Evolutionary conservation across 2,888 invertebrate species (phyloP), one percentile per base, ranked within the genome.

Genomic region (Fabriciana adippe): DNA sequence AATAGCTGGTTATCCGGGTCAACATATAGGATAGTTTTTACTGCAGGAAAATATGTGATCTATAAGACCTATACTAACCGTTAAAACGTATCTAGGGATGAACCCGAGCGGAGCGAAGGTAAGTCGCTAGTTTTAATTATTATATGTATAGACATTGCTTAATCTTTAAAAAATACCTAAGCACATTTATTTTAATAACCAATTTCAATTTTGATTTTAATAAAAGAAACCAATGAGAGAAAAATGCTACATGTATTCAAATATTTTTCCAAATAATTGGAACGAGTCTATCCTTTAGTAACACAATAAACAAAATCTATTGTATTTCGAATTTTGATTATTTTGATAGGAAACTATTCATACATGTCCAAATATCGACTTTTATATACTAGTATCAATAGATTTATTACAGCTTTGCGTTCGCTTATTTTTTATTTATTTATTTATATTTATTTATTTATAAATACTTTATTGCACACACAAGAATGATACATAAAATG

Each of bases 251-350:
- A 59, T 26, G 59, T 59, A 48, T 48, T 31, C 59, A 48, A 48
- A 59, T 59, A 16, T 59, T 48, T 59, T 59, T 59, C 47, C 31
- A 59, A 26, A 14, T 16, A 59, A 48, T 59, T 48, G 45, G 11
- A 59, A 26, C 48, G 47, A 59, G 3, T n/a, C 47, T 48, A 26
- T 21, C 26, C 26, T 26, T 31, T 48, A 59, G 16, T 26, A n/a
- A 21, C 48, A 57, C 41, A 26, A 59, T 48, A 59, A 48, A 59
- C 11, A 26, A 57, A n/a, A n/a, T 56, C 4, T 16, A 59, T 59
- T 48, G n/a, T 59, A 48, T 59, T 48, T 48, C 2, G n/a, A 47
- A 59, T 48, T 59, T 59, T 48, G 26, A 59, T 59, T 59, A 59
- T 48, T 26, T 48, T 48, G 31, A 59, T 31, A 48, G n/a, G 15